A percentile compares a stretch with the other conserved stretches of the same genome.
These are phyloP conservation scores for Drosophila anomalipes DNA, from an alignment of 2,888 invertebrate genomes.

Conservation along the genomic window DNA sequence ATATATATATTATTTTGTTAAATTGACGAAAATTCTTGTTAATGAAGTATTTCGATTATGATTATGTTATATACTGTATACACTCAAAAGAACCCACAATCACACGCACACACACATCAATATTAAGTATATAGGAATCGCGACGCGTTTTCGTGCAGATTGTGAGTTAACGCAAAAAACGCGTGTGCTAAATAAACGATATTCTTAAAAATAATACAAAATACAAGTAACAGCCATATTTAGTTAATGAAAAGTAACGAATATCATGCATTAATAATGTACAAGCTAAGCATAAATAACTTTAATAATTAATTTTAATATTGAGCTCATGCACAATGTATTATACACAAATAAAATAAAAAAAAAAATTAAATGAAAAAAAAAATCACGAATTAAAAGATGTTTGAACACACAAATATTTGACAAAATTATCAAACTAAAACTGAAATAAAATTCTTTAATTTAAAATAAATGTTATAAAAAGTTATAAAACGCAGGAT, in stretches of 20 bases:
- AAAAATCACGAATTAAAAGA: slow-evolving; percentile 1
- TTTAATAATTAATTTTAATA: slow-evolving; percentile 54
- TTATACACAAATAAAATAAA: slow-evolving; percentile 58
- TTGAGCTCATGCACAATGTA: slow-evolving; percentile 65
- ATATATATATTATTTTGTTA: slow-evolving; percentile 61
- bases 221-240: slow-evolving; percentile 72
- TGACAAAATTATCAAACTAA: slow-evolving; percentile 3
- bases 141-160: slow-evolving; percentile 23
- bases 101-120: slow-evolving; percentile 27
- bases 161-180: slow-evolving; percentile 21
- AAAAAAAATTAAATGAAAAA: background rate
- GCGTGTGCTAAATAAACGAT: slow-evolving; percentile 15
- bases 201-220: slow-evolving; percentile 20
- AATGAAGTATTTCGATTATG: slow-evolving; percentile 71
- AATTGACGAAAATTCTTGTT: slow-evolving; percentile 72
- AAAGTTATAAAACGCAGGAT: slow-evolving; percentile 21
- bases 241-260: slow-evolving; percentile 72
- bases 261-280: slow-evolving; percentile 74
- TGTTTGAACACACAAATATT: slow-evolving; percentile 22
- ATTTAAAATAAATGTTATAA: slow-evolving; percentile 63
- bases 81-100: background rate
- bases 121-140: slow-evolving; percentile 32
- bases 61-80: slow-evolving; percentile 51
- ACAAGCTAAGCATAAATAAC: slow-evolving; percentile 69
- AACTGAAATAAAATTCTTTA: slow-evolving; percentile 63